Conservation (phyloP, 2,797 vertebrate genomes). For the Poeciliopsis presidionis region DNA sequence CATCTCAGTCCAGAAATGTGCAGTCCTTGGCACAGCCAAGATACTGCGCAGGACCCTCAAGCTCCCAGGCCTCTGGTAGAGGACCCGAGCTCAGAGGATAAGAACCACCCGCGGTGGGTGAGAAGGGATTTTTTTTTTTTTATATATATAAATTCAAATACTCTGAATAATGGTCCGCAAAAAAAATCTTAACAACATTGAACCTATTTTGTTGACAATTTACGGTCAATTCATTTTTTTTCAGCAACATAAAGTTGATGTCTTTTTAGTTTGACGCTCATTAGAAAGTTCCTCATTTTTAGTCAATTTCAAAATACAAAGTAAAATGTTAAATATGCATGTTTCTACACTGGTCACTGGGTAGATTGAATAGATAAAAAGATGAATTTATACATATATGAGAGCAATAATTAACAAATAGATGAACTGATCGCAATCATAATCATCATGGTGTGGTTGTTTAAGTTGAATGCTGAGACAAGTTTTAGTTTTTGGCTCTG, state of each 20-base stretch:
- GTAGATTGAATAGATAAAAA: background rate
- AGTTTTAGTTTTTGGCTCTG: background rate
- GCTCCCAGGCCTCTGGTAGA: too few species aligned
- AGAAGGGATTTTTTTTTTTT: too few species aligned
- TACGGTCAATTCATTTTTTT: background rate
- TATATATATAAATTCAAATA: background rate
- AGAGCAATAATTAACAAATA: background rate
- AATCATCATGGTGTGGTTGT: background rate
- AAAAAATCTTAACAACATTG: background rate
- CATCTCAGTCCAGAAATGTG: too few species aligned
- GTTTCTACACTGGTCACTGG: background rate
- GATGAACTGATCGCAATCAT: background rate
- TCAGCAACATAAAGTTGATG: background rate
- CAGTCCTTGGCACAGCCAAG: too few species aligned
- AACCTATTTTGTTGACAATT: background rate
- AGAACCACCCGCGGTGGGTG: too few species aligned
- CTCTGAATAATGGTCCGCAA: constrained; percentile 1
- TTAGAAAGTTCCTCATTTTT: background rate
- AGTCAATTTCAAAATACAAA: background rate
- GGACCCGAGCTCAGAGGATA: too few species aligned
- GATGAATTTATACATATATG: background rate
- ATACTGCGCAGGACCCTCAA: too few species aligned
- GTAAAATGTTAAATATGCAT: background rate
- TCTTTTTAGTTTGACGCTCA: background rate
- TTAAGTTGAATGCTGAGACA: background rate